Conservation (phyloP, 2,888 invertebrate genomes). For the Bombyx huttoni region DNA sequence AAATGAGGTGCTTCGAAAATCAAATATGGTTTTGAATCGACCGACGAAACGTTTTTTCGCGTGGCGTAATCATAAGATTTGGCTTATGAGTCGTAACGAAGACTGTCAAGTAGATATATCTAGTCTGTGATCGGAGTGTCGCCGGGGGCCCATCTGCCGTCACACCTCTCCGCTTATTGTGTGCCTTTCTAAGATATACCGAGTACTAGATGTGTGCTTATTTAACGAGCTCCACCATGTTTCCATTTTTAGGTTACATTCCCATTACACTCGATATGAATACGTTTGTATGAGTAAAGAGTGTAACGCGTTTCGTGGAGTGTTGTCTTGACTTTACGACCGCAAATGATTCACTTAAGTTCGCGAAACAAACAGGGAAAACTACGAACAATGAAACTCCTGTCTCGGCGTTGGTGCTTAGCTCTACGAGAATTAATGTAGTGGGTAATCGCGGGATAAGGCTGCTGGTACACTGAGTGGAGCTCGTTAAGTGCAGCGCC, state of each 20-base stretch:
- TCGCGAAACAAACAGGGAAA: slow-evolving; percentile 1
- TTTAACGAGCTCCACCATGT: slow-evolving; percentile 32
- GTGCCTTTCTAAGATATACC: slow-evolving; percentile 67
- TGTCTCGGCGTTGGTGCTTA: background rate
- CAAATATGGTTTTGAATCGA: background rate
- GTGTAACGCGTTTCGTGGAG: background rate
- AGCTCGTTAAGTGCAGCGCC: slow-evolving; percentile 40
- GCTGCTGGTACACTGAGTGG: slow-evolving; percentile 31
- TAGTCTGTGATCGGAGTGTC: slow-evolving; percentile 71
- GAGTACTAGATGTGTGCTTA: slow-evolving; percentile 38
- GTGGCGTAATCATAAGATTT: slow-evolving; percentile 38
- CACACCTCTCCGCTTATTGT: slow-evolving; percentile 68
- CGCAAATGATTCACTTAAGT: background rate
- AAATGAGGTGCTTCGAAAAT: background rate
- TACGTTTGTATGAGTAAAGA: background rate
- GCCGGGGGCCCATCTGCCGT: slow-evolving; percentile 66
- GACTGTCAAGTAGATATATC: slow-evolving; percentile 65
- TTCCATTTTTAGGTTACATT: background rate
- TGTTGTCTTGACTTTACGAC: too few species aligned
- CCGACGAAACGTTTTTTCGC: slow-evolving; percentile 22
- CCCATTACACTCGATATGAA: background rate
- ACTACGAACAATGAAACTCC: background rate
- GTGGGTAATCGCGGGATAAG: slow-evolving; percentile 21
- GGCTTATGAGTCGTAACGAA: slow-evolving; percentile 52
- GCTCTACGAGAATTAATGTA: background rate